Base-by-base conservation (phyloP, 2,888 invertebrate genomes). In the Pristionchus japonicus region DNA sequence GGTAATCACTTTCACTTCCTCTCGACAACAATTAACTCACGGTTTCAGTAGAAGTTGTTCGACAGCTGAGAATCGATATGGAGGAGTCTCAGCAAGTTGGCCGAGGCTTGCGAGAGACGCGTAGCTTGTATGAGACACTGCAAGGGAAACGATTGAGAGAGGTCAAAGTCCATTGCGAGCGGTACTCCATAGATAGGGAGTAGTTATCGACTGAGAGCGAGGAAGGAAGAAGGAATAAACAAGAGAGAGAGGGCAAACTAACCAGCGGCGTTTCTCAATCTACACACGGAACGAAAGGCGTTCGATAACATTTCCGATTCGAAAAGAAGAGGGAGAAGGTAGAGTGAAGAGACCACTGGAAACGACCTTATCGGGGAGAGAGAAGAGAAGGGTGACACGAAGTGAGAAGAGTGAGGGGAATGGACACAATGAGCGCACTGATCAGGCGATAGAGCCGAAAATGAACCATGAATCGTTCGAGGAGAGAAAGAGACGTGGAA, bases 281-380 rank as follows among this genome's bases (percentile, higher is more conserved):
- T 23, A 17, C 77, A 77, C 47, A 77, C 77, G 47, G 77, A 77
- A 27, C 77, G 77, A 77, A 77, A 77, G 77, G 77, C 77, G 77
- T 77, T 77, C 77, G 77, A 77, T 77, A 77, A 77, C 77, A 77
- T 77, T 13, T 23, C 23, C 20, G 40, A 40, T 47, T 4, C 27
- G 47, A 47, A 40, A n/a, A n/a, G 77, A 74, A 40, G n/a, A 40
- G 37, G 74, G 74, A 34, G 47, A 43, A 43, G 77, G 3, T 11
- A 31, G 74, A 74, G 40, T 7, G 40, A n/a, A 47, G 43, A 43
- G 77, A 77, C 34, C 77, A 77, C 77, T 77, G 77, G 77, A 77
- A 77, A 77, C 77, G 77, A 77, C 77, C 77, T 77, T 77, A 77
- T 77, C 77, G 77, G 15, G 31, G 40, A 20, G 70, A 40, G 70